Base-by-base conservation (phyloP, 2,888 invertebrate genomes). In the Pterostichus madidus region DNA sequence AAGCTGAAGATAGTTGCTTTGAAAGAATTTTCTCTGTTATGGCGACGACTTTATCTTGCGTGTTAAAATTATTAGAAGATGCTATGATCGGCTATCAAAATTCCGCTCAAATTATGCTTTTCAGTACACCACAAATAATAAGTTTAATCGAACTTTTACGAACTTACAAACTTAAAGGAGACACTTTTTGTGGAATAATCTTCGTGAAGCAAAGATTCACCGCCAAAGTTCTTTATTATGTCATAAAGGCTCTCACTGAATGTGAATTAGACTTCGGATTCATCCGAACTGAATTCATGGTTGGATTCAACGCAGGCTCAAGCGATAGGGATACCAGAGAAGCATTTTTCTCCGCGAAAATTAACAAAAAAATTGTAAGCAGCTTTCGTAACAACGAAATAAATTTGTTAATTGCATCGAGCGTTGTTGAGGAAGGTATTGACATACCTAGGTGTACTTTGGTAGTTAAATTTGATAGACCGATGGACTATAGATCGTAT, bases 391-490 rank as follows among this genome's bases (percentile, higher is more conserved):
- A 89, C 7, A 92, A 93, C 7, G 90, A 92, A 44, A 89, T 91
- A 5, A 96, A 96, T 88, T 87, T 95, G 1, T 88, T 96, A 35
- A 89, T 95, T 0, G 92, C 95, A 0, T 95, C 98, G 0, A 95
- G 94, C 87, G 96, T 98, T 0, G 91, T 98, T 35, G 98, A 98
- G 88, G 98, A 98, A 90, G 98, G 98, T 0, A 93, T 98, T 7
- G 97, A 98, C 89, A 92, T 98, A 35, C 95, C 95, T 2, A 92
- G 93, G 35, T 99, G 98, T 88, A 94, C 95, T 84, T 89, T 96
- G 53, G 95, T 98, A 0, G 87, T 98, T 15, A 93, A 95, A 75
- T 96, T 94, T 87, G 96, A 97, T 87, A 88, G 90, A 0, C 92
- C 96, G 0, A 88, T 91, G 76, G 94, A 95, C 86, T 96, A 96